Percentiles rank a stretch among this genome's conserved stretches.
Evolutionary conservation across 2,797 vertebrate species (phyloP).

Genomic region (Sebastes hubbsi): DNA sequence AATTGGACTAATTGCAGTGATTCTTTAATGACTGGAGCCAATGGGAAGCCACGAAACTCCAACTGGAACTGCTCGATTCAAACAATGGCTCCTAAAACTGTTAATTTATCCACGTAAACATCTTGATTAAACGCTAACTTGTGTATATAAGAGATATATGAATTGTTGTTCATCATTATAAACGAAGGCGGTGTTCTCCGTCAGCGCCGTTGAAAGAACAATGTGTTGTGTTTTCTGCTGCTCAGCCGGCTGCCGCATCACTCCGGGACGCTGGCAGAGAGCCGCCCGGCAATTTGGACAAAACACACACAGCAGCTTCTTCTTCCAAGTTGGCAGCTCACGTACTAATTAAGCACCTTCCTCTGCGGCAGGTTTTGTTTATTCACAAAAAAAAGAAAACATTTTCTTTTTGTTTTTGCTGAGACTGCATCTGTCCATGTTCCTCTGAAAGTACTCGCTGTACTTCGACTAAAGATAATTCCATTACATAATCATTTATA

Average conservation of each 20-base stretch:
- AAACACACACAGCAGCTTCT: neutral
- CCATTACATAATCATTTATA: neutral
- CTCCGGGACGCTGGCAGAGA: slow-evolving; percentile 4
- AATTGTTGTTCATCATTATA: neutral
- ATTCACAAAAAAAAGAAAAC: neutral
- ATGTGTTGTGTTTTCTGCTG: neutral
- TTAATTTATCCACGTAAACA: neutral
- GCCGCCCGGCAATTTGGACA: neutral
- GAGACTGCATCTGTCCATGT: neutral
- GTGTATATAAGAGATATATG: neutral
- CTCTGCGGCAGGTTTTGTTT: neutral
- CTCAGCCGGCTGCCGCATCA: neutral
- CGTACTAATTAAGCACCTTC: slow-evolving; percentile 3
- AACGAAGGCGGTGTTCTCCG: neutral
- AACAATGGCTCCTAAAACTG: neutral
- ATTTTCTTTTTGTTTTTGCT: neutral
- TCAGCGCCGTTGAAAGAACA: neutral
- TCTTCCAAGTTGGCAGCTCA: neutral
- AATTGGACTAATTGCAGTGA: neutral
- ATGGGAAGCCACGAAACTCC: no score
- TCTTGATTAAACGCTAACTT: neutral
- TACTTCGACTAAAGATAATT: neutral
- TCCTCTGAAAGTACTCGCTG: neutral
- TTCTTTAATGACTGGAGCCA: neutral
- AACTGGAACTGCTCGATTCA: neutral